phyloP scores from a whole-genome alignment of 2,113 vertebrate genomes.

The Ctenomys sociabilis region DNA sequence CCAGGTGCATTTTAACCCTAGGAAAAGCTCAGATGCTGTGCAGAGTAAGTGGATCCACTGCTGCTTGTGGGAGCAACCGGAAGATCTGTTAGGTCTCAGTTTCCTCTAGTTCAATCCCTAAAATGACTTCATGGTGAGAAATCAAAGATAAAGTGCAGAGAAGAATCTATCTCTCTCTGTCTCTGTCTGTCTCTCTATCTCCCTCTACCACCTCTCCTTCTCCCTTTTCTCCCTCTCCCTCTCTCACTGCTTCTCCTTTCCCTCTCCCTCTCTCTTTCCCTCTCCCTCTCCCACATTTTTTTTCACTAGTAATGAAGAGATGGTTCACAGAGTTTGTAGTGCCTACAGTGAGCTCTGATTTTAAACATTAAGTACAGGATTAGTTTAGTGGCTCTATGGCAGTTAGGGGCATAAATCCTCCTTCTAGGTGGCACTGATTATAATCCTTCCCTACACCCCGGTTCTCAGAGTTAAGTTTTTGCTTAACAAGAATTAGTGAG shows the following conservation, averaged over 20 bases:
- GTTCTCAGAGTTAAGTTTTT: not conserved
- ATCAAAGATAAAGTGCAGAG: not conserved
- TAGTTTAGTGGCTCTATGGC: not conserved
- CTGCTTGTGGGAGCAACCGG: not conserved
- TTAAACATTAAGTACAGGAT: not conserved
- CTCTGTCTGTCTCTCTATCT: not conserved
- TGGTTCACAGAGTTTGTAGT: not conserved
- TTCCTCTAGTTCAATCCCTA: not conserved
- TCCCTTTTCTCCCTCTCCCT: too few species aligned
- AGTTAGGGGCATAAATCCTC: not conserved
- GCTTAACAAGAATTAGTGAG: not conserved
- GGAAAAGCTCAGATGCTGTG: not conserved
- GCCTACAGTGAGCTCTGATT: not conserved
- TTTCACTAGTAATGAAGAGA: not conserved
- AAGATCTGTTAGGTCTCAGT: not conserved
- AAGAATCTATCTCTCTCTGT: not conserved
- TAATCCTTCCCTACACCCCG: not conserved
- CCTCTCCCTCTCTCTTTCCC: not conserved
- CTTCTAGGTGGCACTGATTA: not conserved
- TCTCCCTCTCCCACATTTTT: not conserved
- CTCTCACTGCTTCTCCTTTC: too few species aligned
- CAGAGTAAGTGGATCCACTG: not conserved
- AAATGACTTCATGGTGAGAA: not conserved
- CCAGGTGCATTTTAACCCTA: constrained; percentile 23
- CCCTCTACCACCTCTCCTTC: too few species aligned